Evolutionary conservation across 1,140 invertebrate species (phyloP), one percentile per base, ranked within the genome.

Genomic region (Drosophila baimaii): DNA sequence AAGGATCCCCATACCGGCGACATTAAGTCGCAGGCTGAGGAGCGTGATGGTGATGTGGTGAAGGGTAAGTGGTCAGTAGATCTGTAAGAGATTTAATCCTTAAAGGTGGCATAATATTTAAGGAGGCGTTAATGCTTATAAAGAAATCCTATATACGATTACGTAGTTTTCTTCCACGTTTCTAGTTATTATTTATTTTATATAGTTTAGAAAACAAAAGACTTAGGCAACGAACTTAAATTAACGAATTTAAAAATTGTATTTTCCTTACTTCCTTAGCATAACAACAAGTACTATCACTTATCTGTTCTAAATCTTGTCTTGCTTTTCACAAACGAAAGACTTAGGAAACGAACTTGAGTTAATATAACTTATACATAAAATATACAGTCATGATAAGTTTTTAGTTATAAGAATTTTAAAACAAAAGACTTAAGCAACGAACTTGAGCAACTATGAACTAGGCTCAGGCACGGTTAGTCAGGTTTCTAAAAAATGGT

Each of bases 1-100:
- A 92, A 93, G 86, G 93, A 94, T 90, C 92, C 91, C 55, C 93
- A 93, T 66, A 95, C 94, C 37, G 94, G 94, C 9, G 94, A 95
- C 73, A 93, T 94, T 7, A 95, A 95, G 88, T 93, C 93, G n/a
- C 94, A 95, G 73, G 93, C 93, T 61, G 94, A 95, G 91, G 93
- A 93, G 61, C 92, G 94, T 64, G 93, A 94, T 59, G 94, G 94
- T 31, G 94, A 94, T 77, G 93, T 92, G n/a, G 94, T 94, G 19
- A 94, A 93, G 77, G 94, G 83, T 88, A 10, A 83, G 79, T 76
- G 37, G 3, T 10, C 17, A 19, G 5, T 9, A 7, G 17, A 43
- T n/a, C n/a, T 21, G 6, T 33, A 17, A 2, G 5, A 19, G 0
- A 10, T 10, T 46, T 25, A 0, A 46, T 10, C 2, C 6, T 19